Evolutionary conservation across 2,888 invertebrate species (phyloP), one percentile per base, ranked within the genome.

Genomic region (Endotricha flammealis): DNA sequence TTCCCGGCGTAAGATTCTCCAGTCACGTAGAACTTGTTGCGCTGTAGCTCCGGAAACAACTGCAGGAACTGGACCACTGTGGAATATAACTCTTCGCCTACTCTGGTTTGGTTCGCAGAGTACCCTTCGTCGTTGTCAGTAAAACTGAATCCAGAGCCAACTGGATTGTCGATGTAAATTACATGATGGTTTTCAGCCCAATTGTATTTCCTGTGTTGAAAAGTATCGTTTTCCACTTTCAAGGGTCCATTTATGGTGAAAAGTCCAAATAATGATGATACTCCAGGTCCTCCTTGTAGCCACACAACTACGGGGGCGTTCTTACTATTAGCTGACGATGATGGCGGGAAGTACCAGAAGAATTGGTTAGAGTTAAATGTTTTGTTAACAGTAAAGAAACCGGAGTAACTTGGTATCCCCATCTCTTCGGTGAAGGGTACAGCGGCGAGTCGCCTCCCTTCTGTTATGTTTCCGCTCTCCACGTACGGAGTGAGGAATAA

Each of bases 311-410:
- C n/a, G n/a, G 81, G 81, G 4, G 77, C 67, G 7, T 39, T 50
- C 3, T 58, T 53, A 7, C 59, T 62, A 78, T 32, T 25, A 25
- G 36, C 10, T 2, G 22, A 38, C 29, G 39, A 70, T 0, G 90
- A 88, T 0, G 92, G 92, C n/a, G n/a, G n/a, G 57, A 93, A 91
- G 57, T 90, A 93, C 93, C 93, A 93, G 68, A 93, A 93, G 72
- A 92, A 93, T 56, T 91, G 69, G 61, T 93, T 92, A 8, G 92
- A 92, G 56, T 91, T 86, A 53, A 75, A 88, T 3, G 79, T 64
- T 59, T 91, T 88, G 61, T 93, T 89, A 3, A 93, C 93, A 0
- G 92, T 93, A 27, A 61, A 43, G 42, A n/a, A n/a, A n/a, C n/a
- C n/a, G n/a, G n/a, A n/a, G n/a, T n/a, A n/a, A n/a, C n/a, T n/a